Base-by-base conservation (phyloP, 2,113 vertebrate species). In the Macquaria ambigua region DNA sequence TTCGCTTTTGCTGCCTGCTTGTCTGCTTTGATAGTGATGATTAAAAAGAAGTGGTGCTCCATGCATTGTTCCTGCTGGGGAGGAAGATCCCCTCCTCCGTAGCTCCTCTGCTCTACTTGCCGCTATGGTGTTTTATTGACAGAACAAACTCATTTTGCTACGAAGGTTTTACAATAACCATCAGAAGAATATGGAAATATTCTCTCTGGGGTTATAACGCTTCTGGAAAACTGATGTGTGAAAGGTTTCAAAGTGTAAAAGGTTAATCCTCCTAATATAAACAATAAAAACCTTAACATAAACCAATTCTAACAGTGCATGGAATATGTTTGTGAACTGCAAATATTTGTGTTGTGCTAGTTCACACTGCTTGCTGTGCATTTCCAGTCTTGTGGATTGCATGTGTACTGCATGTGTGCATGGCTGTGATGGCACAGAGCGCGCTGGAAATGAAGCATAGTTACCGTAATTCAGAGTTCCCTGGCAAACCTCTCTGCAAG, bases 1-100 rank as follows among this genome's bases (percentile, higher is more conserved):
- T 87, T 68, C 7, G 63, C 91, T 89, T 93, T 93, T 81, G 91
- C 90, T 84, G 55, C 80, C 82, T 89, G 81, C 90, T 89, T 93
- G 93, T 94, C 85, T 86, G 87, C 94, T 94, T 95, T 95, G 94
- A 95, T 93, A 93, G 88, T 20, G 81, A 93, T 95, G 94, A 96
- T 95, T 95, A 94, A 92, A 95, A 94, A 87, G 86, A 90, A 92
- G 89, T 43, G 86, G 73, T 78, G 84, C 79, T 88, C 79, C 71
- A 78, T 74, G 88, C 83, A 87, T 93, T 79, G 88, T 94, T 90
- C 93, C 82, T 77, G 90, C 74, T 66, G 74, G 82, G 56, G 81
- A 91, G 82, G 53, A 82, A 83, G 74, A 80, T n/a, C 37, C 66
- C 74, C 81, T 50, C 72, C 82, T 52, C 59, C 67, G 72, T 77